These are phyloP conservation scores for Pipistrellus kuhlii DNA, from an alignment of 2,797 vertebrate genomes.

Conservation along the genomic window DNA sequence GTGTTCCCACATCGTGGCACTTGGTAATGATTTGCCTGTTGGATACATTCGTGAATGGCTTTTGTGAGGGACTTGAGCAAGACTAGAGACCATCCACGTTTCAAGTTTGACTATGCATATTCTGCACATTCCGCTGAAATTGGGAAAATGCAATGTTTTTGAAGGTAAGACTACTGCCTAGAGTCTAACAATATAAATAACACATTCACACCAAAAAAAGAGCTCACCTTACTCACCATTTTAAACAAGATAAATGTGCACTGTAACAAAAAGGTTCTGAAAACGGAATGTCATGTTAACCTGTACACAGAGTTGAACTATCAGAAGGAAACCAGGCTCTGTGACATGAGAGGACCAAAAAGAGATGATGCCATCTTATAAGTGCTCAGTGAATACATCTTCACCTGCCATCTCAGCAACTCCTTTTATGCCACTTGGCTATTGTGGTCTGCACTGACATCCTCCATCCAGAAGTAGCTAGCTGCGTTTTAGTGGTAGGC, in stretches of 20 bases:
- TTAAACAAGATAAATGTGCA: conserved; percentile 56
- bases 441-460: background rate
- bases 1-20: background rate
- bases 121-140: conserved; percentile 43
- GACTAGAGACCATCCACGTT: conserved; percentile 26
- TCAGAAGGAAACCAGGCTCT: conserved; percentile 54
- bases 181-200: conserved; percentile 55
- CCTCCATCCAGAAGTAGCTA: conserved; percentile 50
- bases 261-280: conserved; percentile 43
- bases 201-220: conserved; percentile 59
- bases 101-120: conserved; percentile 27
- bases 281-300: conserved; percentile 48
- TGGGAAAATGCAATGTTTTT: conserved; percentile 48
- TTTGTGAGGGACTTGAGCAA: conserved; percentile 34
- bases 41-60: conserved; percentile 44
- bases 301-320: conserved; percentile 40
- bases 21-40: background rate
- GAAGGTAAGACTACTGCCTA: conserved; percentile 63
- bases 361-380: background rate
- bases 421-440: background rate
- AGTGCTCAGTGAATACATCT: conserved; percentile 9
- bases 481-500: conserved; percentile 7
- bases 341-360: conserved; percentile 23
- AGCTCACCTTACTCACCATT: conserved; percentile 57
- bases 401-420: conserved; percentile 6